These are phyloP conservation scores for Hyaena hyaena DNA, from an alignment of 2,113 vertebrate genomes.

Conservation along the genomic window DNA sequence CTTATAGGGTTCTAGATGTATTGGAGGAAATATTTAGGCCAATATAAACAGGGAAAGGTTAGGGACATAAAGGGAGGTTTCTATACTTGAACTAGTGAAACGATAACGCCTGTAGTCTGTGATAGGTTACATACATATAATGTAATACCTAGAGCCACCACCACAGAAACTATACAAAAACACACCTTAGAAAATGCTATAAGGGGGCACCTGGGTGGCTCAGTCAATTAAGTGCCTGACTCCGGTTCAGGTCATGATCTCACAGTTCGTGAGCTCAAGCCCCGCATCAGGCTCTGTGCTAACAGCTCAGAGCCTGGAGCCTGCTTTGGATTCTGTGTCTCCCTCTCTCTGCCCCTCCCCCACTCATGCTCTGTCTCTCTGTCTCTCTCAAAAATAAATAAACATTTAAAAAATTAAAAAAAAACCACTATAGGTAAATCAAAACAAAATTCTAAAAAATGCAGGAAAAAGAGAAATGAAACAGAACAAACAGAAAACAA, in stretches of 20 bases:
- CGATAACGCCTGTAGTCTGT: background rate
- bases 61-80: background rate
- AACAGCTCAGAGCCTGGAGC: no score
- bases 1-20: background rate
- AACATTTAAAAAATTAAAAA: no score
- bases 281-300: no score
- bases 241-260: no score
- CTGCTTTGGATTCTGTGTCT: no score
- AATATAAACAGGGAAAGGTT: background rate
- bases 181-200: background rate
- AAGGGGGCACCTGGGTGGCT: no score
- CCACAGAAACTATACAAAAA: background rate
- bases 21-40: background rate
- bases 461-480: constrained; percentile 1
- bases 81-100: constrained; percentile 6
- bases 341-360: no score
- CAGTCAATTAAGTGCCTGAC: no score
- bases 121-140: background rate
- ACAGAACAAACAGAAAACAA: background rate
- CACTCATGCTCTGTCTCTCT: no score
- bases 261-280: no score
- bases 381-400: no score
- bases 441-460: constrained; percentile 35
- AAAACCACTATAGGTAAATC: background rate
- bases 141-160: background rate